Conservation (phyloP, 1,140 invertebrate genomes). For the Drosophila lacertosa region DNA sequence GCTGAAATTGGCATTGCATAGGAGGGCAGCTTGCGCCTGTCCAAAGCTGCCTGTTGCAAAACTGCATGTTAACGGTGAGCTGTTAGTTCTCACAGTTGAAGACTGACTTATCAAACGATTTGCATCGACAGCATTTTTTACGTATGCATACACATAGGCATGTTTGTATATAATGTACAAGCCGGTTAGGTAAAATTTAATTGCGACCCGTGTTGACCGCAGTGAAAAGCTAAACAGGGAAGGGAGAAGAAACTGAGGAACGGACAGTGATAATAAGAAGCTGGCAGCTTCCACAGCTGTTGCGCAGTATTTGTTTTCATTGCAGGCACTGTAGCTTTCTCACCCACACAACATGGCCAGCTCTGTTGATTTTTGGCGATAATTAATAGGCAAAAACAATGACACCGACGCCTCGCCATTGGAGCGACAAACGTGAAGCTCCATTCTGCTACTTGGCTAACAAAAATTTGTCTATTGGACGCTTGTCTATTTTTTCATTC, state of each 20-base stretch:
- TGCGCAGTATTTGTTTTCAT: slow-evolving; percentile 13
- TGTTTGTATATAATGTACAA: slow-evolving; percentile 3
- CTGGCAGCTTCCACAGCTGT: slow-evolving; percentile 6
- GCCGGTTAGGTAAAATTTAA: slow-evolving; percentile 35
- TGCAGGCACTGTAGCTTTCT: slow-evolving; percentile 22
- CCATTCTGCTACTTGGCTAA: slow-evolving; percentile 53
- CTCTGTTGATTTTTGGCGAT: slow-evolving; percentile 49
- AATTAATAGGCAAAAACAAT: slow-evolving; percentile 71
- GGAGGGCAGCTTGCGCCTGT: too few species aligned
- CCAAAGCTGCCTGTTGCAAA: slow-evolving; percentile 51
- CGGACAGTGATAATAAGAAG: background rate
- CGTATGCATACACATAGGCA: background rate
- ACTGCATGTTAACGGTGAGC: slow-evolving; percentile 5
- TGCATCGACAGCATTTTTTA: slow-evolving; percentile 12
- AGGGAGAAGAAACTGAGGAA: background rate
- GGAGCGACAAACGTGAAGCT: slow-evolving; percentile 20
- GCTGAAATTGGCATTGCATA: too few species aligned
- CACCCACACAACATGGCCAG: slow-evolving; percentile 52
- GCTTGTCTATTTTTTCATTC: slow-evolving; percentile 14
- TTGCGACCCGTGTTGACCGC: slow-evolving; percentile 26
- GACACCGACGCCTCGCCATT: slow-evolving; percentile 49
- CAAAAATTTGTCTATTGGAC: slow-evolving; percentile 73
- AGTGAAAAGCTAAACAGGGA: too few species aligned
- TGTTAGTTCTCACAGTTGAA: slow-evolving; percentile 47
- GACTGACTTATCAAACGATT: background rate